These are phyloP conservation scores for Parauchenoglanis ngamensis DNA, from an alignment of 2,797 vertebrate species.

Conservation along the genomic window DNA sequence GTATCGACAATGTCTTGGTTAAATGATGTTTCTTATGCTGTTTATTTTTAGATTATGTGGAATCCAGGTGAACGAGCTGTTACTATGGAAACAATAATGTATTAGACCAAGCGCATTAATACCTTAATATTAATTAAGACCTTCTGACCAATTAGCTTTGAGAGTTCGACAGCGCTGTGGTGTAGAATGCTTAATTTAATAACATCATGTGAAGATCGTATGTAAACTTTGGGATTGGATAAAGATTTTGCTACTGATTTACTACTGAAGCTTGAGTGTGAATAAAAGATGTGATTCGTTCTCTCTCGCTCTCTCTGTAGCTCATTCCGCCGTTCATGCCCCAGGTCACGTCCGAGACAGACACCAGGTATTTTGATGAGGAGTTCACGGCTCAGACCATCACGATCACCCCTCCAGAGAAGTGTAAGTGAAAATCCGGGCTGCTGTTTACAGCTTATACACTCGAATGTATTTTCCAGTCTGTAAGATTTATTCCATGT, in stretches of 20 bases:
- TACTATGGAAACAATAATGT: no score
- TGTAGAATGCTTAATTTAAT: neutral
- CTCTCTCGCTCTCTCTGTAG: conserved; percentile 66
- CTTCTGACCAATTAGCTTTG: neutral
- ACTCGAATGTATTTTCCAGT: neutral
- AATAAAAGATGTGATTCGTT: neutral
- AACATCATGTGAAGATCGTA: neutral
- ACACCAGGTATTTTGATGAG: conserved; percentile 97
- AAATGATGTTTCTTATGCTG: no score
- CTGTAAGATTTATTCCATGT: neutral
- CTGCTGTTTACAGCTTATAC: neutral
- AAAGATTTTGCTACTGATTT: neutral
- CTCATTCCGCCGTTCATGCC: conserved; percentile 92
- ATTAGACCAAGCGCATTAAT: no score
- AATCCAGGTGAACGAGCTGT: no score
- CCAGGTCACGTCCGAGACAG: conserved; percentile 93
- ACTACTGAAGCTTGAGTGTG: neutral
- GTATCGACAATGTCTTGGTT: no score
- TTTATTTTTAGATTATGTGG: no score
- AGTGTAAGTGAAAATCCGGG: conserved; percentile 66
- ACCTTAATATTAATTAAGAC: neutral
- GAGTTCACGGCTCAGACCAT: conserved; percentile 99
- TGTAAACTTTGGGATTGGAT: neutral
- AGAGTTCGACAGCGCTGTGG: neutral
- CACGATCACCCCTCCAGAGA: conserved; percentile 94